Evolutionary conservation across 2,797 vertebrate genomes (phyloP).

Genomic region (Pseudomugil gertrudae): DNA sequence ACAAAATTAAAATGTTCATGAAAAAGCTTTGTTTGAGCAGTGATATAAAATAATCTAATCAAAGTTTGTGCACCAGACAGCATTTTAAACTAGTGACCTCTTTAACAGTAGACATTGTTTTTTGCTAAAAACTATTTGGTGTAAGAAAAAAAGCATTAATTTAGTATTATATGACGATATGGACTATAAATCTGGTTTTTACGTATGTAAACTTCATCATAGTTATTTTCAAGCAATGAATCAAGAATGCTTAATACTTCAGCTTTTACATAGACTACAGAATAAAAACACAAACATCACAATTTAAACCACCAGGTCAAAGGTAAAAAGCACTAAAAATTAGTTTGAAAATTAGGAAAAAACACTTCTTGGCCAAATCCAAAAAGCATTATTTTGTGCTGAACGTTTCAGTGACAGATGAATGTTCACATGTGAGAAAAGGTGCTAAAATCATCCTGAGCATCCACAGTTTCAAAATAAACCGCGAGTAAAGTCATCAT

Average conservation of each 20-base stretch:
- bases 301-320: background rate
- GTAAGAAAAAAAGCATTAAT: background rate
- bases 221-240: background rate
- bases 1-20: background rate
- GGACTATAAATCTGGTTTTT: background rate
- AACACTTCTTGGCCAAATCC: too few species aligned
- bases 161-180: background rate
- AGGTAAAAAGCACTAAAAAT: background rate
- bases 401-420: background rate
- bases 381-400: background rate
- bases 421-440: background rate
- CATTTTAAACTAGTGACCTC: conserved; percentile 39
- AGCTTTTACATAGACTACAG: background rate
- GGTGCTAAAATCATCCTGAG: background rate
- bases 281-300: background rate
- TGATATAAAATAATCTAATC: background rate
- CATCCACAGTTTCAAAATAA: background rate
- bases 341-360: background rate
- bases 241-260: background rate
- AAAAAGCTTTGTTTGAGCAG: background rate
- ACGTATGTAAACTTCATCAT: background rate
- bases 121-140: background rate
- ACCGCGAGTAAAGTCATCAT: background rate
- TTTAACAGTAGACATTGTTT: conserved; percentile 2
- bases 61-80: background rate